These are phyloP conservation scores for Alligator mississippiensis DNA, from an alignment of 2,113 vertebrate species.

Conservation along the genomic window DNA sequence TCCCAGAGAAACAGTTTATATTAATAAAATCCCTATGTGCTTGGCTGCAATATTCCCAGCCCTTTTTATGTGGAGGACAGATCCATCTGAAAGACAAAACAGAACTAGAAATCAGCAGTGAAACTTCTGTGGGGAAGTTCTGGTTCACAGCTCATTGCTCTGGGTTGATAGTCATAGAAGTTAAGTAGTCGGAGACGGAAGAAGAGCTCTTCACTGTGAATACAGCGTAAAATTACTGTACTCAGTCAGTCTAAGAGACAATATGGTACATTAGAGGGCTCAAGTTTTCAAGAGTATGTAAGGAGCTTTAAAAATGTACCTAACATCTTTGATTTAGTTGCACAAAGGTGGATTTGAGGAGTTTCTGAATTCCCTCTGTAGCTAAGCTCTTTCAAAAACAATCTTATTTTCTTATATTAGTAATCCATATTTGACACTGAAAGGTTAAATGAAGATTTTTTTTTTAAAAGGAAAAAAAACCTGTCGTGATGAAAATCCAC, in stretches of 20 bases:
- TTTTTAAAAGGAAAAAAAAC: not conserved
- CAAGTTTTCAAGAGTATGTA: not conserved
- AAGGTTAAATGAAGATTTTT: not conserved
- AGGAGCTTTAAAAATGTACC: not conserved
- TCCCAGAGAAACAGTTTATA: conserved; percentile 20
- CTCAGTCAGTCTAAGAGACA: not conserved
- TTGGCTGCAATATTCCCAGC: not conserved
- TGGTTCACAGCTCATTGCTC: not conserved
- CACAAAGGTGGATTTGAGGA: not conserved
- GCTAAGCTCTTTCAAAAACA: not conserved
- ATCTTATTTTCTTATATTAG: not conserved
- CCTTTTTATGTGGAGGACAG: not conserved
- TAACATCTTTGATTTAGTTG: not conserved
- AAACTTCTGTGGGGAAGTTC: not conserved
- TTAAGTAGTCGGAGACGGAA: not conserved
- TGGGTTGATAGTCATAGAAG: not conserved
- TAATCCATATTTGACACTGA: not conserved
- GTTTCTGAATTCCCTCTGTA: not conserved
- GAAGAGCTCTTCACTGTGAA: not conserved
- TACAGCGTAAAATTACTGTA: not conserved
- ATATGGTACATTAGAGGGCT: not conserved
- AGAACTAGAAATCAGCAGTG: not conserved
- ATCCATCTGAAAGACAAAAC: not conserved
- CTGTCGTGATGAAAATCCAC: conserved; percentile 7
- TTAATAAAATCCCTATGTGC: conserved; percentile 31